A percentile compares a stretch with the other conserved stretches of the same genome.
These are phyloP conservation scores for Dendrolimus punctatus DNA, from an alignment of 1,140 invertebrate species.

Conservation along the genomic window DNA sequence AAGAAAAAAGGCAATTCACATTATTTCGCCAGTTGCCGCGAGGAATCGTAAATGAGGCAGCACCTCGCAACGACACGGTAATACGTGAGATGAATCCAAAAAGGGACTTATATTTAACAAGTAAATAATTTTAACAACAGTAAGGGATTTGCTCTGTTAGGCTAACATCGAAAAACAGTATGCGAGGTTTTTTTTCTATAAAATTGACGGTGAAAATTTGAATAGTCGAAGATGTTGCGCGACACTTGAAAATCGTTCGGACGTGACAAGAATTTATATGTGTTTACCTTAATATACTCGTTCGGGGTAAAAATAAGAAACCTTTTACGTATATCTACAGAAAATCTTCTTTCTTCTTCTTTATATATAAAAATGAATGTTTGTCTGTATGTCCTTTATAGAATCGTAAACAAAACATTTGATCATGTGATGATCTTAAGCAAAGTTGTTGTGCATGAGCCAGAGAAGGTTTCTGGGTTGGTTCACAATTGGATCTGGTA, in stretches of 20 bases:
- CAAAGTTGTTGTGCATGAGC: no score
- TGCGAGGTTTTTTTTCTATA: constrained; percentile 6
- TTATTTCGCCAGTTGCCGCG: no score
- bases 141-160: constrained; percentile 20
- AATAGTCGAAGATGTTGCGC: constrained; percentile 21
- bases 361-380: no score
- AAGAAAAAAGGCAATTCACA: background rate
- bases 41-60: no score
- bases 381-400: no score
- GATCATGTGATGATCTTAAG: no score
- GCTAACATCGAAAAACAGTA: background rate
- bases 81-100: constrained; percentile 16
- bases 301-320: constrained; percentile 2
- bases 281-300: constrained; percentile 10
- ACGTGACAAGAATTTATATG: constrained; percentile 22
- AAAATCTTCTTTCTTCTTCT: no score
- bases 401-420: no score
- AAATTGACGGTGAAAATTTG: constrained; percentile 23
- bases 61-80: background rate
- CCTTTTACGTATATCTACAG: no score
- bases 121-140: constrained; percentile 30
- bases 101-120: constrained; percentile 23
- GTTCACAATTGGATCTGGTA: no score
- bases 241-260: constrained; percentile 28
- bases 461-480: no score